These are phyloP conservation scores for Sympetrum striolatum DNA, from an alignment of 2,888 invertebrate genomes.

Conservation along the genomic window DNA sequence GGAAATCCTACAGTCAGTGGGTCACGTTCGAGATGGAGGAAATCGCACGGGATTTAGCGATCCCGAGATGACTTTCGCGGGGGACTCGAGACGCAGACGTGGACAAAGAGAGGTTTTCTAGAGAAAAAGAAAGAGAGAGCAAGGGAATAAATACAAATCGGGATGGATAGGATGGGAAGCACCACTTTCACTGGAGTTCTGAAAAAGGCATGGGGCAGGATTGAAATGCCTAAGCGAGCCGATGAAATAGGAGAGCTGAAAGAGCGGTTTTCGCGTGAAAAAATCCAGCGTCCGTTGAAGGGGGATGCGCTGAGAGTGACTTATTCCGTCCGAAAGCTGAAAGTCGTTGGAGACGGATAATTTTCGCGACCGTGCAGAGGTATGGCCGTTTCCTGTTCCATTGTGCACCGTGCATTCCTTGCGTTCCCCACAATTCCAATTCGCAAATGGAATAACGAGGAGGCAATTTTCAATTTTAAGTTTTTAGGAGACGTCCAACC, in stretches of 20 bases:
- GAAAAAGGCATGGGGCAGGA: not conserved
- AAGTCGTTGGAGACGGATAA: not conserved
- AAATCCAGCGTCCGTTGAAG: not conserved
- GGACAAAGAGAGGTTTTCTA: not conserved
- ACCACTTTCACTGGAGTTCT: not conserved
- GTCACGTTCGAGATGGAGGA: not conserved
- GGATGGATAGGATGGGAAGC: not conserved
- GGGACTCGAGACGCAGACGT: not conserved
- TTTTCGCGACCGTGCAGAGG: too few species aligned
- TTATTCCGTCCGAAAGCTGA: not conserved
- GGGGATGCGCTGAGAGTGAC: too few species aligned
- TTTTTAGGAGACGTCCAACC: too few species aligned
- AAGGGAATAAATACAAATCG: not conserved
- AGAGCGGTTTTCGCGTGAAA: not conserved
- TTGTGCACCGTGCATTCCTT: too few species aligned
- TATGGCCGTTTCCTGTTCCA: too few species aligned
- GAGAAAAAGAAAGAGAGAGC: not conserved
- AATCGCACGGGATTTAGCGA: too few species aligned
- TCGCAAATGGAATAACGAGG: too few species aligned
- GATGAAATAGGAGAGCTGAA: not conserved
- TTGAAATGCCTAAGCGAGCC: not conserved
- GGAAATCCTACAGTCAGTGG: not conserved
- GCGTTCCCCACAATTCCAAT: too few species aligned
- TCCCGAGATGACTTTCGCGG: too few species aligned
- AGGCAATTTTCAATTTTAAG: too few species aligned